Base-by-base conservation (phyloP, 2,113 vertebrate species). In the Sinocyclocheilus anshuiensis region DNA sequence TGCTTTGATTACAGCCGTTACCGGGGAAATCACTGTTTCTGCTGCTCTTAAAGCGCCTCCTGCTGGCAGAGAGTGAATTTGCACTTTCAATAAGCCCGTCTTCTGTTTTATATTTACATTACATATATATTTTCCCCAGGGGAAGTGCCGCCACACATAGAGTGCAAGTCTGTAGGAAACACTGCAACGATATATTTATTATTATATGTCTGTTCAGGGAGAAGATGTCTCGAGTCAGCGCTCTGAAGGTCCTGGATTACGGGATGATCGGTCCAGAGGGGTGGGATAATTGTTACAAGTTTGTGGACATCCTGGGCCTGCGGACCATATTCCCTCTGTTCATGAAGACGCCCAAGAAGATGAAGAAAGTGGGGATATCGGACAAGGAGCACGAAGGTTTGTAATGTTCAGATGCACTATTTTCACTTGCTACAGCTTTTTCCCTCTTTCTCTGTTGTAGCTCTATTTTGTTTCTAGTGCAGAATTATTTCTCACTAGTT, bases 271-370 rank as follows among this genome's bases (percentile, higher is more conserved):
- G 98, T 13, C 96, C 96, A 0, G 98, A 99, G 92, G 98, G 98
- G 84, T 94, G 95, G 0, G 98, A 99, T 91, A 99, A 99, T 90
- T 99, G 97, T 83, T 98, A 99, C 92, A 99, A 99, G 80, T 99
- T 99, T 81, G 98, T 99, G 39, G 97, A 99, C 92, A 99, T 99
- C 77, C 94, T 99, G 33, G 98, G 98, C 22, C 92, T 99, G 55
- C 91, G 98, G 65, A 99, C 97, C 89, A 98, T 99, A 92, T 99
- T 97, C 77, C 98, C 98, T 0, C 97, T 99, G 75, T 99, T 99
- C 88, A 99, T 99, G 98, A 99, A 99, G 90, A 98, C 98, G 0
- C 98, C 98, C n/a, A 98, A 97, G 91, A 99, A 97, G 93, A 97
- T 98, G 92, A 99, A 96, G 93, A 99, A 98, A 90, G 94, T 95